A percentile compares a stretch with the other conserved stretches of the same genome.
phyloP scores from a whole-genome alignment of 2,888 invertebrate species.

The Drosophila ezoana region DNA sequence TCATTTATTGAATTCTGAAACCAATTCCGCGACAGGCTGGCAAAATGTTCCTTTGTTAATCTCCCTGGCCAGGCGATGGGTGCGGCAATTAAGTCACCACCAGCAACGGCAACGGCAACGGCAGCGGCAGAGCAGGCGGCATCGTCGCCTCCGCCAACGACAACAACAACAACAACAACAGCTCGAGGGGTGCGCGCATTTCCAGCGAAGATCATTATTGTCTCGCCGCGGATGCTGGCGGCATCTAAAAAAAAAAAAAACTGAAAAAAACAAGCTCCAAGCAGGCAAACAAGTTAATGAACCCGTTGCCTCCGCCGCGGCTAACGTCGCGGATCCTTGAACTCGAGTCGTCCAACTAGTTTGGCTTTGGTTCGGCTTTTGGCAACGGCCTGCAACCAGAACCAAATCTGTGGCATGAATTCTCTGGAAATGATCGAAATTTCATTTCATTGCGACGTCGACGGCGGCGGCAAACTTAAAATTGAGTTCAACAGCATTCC shows the following conservation, averaged over 20 bases:
- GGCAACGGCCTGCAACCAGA: conserved; percentile 37
- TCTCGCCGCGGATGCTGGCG: conserved; percentile 69
- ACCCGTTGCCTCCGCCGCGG: conserved; percentile 58
- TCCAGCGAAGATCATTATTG: conserved; percentile 78
- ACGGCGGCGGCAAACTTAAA: conserved; percentile 26
- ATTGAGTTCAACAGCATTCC: conserved; percentile 78
- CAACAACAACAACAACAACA: conserved; percentile 18
- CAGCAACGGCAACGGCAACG: conserved; percentile 12
- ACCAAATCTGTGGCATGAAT: conserved; percentile 76
- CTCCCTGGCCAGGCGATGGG: conserved; percentile 62
- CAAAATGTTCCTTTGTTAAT: conserved; percentile 56
- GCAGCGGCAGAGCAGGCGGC: background rate
- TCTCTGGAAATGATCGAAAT: conserved; percentile 78
- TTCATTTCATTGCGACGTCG: conserved; percentile 65
- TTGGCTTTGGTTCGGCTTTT: conserved; percentile 33
- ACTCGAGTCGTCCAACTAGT: conserved; percentile 70
- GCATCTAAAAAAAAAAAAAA: conserved; percentile 47
- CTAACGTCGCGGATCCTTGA: conserved; percentile 64
- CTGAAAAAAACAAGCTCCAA: conserved; percentile 2
- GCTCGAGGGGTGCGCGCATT: conserved; percentile 48
- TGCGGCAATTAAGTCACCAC: conserved; percentile 78
- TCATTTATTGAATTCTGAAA: conserved; percentile 12
- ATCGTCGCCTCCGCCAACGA: conserved; percentile 1
- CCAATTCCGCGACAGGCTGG: conserved; percentile 25
- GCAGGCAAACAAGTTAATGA: conserved; percentile 76